phyloP scores from a whole-genome alignment of 37 sponge, comb jelly and placozoan species.

The Bolinopsis microptera region DNA sequence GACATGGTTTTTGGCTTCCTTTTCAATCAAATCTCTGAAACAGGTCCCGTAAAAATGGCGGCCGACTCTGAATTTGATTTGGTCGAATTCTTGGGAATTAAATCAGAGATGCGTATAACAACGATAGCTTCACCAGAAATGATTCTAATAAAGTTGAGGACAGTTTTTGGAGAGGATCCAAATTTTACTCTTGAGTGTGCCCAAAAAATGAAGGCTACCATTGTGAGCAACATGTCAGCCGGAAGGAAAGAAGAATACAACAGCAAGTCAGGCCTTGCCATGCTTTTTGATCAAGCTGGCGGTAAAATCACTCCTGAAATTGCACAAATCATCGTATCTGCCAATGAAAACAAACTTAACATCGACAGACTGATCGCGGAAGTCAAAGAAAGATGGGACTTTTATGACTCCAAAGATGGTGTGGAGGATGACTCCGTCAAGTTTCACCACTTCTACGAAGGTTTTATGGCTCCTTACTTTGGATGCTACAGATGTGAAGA shows the following conservation, averaged over 20 bases:
- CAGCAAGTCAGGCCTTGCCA: slow-evolving; percentile 67
- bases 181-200: slow-evolving; percentile 65
- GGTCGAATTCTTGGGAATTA: slow-evolving; percentile 63
- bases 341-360: background rate
- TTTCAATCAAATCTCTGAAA: background rate
- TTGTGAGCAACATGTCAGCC: slow-evolving; percentile 59
- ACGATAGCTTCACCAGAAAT: slow-evolving; percentile 67
- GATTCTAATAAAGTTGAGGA: slow-evolving; percentile 25
- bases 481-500: slow-evolving; percentile 36
- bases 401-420: background rate
- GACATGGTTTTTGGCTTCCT: slow-evolving; percentile 67
- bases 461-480: slow-evolving; percentile 15
- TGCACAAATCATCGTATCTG: background rate
- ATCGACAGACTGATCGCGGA: background rate
- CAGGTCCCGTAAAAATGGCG: background rate
- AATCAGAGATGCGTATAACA: slow-evolving; percentile 66
- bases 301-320: background rate
- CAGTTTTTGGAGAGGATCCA: slow-evolving; percentile 65
- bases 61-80: slow-evolving; percentile 37
- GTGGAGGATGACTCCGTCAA: background rate
- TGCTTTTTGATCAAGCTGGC: slow-evolving; percentile 69
- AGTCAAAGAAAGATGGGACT: background rate
- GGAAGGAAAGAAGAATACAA: slow-evolving; percentile 72
- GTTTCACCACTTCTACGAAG: background rate
- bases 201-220: slow-evolving; percentile 51